Percentiles rank a stretch among this genome's conserved stretches.
Evolutionary conservation across 92 coral and sea anemone genomes (phyloP).

Genomic region (Phenganax stokvisi): DNA sequence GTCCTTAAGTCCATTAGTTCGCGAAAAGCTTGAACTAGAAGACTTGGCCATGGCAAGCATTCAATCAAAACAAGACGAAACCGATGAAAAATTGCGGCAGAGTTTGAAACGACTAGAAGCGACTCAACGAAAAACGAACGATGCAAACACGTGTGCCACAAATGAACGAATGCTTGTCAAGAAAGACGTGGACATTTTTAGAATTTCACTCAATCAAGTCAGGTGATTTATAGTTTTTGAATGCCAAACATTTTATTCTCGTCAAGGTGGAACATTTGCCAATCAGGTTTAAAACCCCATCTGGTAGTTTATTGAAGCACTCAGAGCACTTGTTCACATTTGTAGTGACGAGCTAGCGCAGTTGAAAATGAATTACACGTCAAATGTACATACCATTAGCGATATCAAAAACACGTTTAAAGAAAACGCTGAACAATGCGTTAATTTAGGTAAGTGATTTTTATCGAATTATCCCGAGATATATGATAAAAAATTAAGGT

Average conservation of each 20-base stretch:
- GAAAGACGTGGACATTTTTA: constrained; percentile 82
- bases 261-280: too few species aligned
- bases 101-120: constrained; percentile 82
- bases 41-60: constrained; percentile 96
- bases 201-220: constrained; percentile 83
- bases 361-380: constrained; percentile 88
- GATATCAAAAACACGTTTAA: constrained; percentile 73
- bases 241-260: too few species aligned
- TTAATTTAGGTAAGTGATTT: constrained; percentile 54
- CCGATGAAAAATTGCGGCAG: constrained; percentile 70
- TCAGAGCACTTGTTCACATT: background rate
- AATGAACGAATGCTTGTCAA: constrained; percentile 82
- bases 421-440: constrained; percentile 75
- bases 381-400: constrained; percentile 88
- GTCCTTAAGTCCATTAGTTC: constrained; percentile 79
- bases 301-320: too few species aligned
- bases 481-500: background rate
- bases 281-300: too few species aligned
- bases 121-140: constrained; percentile 85
- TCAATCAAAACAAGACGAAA: constrained; percentile 88
- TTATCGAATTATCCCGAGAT: background rate
- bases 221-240: constrained; percentile 45
- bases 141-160: constrained; percentile 79
- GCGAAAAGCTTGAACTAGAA: constrained; percentile 92
- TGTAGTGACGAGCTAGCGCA: constrained; percentile 89